phyloP scores from a whole-genome alignment of 2,888 invertebrate species.

The Drosophila mayaguana region DNA sequence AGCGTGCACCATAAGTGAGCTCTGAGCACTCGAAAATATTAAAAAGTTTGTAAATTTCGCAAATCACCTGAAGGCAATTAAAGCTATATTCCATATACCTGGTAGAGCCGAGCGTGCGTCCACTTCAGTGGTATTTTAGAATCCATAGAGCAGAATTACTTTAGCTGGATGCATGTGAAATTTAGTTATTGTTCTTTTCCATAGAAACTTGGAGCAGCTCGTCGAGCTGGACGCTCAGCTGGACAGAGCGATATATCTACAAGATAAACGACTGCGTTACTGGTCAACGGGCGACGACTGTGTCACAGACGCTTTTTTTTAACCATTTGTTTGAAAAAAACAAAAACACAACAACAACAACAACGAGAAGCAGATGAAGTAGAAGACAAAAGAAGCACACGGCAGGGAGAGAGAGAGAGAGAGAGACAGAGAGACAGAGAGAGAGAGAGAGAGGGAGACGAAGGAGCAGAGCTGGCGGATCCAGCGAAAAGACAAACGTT shows the following conservation, averaged over 20 bases:
- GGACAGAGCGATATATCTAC: constrained; percentile 64
- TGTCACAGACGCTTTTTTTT: constrained; percentile 34
- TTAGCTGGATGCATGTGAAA: constrained; percentile 40
- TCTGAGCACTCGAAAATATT: neutral
- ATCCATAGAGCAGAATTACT: constrained; percentile 13
- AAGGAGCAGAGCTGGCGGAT: constrained; percentile 73
- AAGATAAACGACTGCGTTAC: constrained; percentile 66
- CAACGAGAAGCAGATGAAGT: constrained; percentile 16
- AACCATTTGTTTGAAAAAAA: constrained; percentile 20
- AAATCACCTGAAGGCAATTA: neutral
- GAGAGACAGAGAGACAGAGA: neutral
- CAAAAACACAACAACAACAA: constrained; percentile 5
- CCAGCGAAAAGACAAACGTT: constrained; percentile 72
- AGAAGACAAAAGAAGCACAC: constrained; percentile 44
- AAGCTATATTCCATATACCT: neutral
- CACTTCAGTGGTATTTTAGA: constrained; percentile 1
- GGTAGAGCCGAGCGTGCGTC: neutral
- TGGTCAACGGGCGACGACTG: constrained; percentile 49
- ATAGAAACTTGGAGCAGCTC: constrained; percentile 39
- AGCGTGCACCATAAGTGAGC: neutral
- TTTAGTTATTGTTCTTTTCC: constrained; percentile 52
- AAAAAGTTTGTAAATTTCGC: neutral
- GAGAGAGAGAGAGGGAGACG: constrained; percentile 25
- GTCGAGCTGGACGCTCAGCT: constrained; percentile 45
- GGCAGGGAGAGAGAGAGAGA: neutral